Evolutionary conservation across 2,888 invertebrate genomes (phyloP).

Genomic region (Dynastes hyllus): DNA sequence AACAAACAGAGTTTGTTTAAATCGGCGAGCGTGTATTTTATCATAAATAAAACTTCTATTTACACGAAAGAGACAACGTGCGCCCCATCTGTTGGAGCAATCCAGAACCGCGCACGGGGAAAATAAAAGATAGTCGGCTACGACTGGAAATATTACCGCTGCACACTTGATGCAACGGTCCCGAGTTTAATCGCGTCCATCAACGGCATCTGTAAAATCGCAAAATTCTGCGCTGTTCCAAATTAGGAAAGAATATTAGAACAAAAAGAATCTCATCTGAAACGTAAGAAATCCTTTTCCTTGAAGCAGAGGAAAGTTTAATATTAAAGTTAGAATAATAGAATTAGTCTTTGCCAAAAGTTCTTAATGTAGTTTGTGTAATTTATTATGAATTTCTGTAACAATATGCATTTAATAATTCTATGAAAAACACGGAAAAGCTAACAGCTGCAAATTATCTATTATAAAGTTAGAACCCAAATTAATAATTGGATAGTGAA

Average conservation of each 20-base stretch:
- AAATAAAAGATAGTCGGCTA: constrained; percentile 51
- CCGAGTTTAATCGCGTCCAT: constrained; percentile 33
- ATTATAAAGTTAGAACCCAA: too few species aligned
- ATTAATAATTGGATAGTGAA: too few species aligned
- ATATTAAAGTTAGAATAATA: neutral
- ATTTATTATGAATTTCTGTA: too few species aligned
- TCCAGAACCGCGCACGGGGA: constrained; percentile 51
- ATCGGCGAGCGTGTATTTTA: constrained; percentile 46
- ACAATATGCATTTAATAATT: too few species aligned
- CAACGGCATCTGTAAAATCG: constrained; percentile 40
- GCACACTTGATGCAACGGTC: constrained; percentile 46
- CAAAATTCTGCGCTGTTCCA: constrained; percentile 28
- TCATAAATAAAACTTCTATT: constrained; percentile 52
- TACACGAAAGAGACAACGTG: constrained; percentile 57
- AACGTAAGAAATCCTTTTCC: neutral
- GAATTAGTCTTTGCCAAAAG: too few species aligned
- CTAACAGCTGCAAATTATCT: too few species aligned
- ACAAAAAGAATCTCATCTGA: neutral
- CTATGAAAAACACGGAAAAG: too few species aligned
- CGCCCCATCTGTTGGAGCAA: constrained; percentile 61
- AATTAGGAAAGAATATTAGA: constrained; percentile 27
- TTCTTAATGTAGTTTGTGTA: too few species aligned
- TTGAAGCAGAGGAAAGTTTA: neutral
- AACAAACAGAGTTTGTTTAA: constrained; percentile 51
- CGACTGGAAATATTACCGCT: constrained; percentile 43